Conservation (phyloP, 2,113 vertebrate genomes). For the Ancistrus triradiatus region DNA sequence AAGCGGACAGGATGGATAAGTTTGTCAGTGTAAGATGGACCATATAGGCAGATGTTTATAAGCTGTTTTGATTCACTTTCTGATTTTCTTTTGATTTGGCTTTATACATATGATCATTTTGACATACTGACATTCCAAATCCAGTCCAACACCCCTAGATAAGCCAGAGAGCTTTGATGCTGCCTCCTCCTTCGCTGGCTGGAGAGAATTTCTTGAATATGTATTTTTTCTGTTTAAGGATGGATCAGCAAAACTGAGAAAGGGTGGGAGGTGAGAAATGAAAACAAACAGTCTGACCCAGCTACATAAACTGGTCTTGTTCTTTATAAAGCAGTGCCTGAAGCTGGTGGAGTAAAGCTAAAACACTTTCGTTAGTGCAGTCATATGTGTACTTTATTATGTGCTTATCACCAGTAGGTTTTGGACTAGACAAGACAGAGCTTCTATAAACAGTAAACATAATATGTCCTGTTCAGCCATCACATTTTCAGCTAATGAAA, state of each 20-base stretch:
- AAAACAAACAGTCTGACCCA: conserved; percentile 25
- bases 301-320: conserved; percentile 18
- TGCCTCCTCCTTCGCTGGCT: conserved; percentile 7
- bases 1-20: not conserved
- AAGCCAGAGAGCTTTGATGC: conserved; percentile 33
- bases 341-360: not conserved
- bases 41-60: too few species aligned
- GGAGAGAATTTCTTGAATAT: conserved; percentile 17
- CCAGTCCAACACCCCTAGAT: too few species aligned
- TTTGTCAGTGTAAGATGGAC: not conserved
- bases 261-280: conserved; percentile 14
- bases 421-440: too few species aligned
- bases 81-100: too few species aligned
- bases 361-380: too few species aligned
- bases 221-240: conserved; percentile 15
- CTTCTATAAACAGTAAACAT: not conserved
- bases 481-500: conserved; percentile 24
- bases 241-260: conserved; percentile 25
- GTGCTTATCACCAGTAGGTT: too few species aligned
- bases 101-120: too few species aligned
- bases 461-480: not conserved
- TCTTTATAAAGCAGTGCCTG: too few species aligned
- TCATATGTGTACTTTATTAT: too few species aligned
- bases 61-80: too few species aligned
- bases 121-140: too few species aligned